These are phyloP conservation scores for Uloborus plumipes DNA, from an alignment of 2,888 invertebrate species.

Conservation along the genomic window DNA sequence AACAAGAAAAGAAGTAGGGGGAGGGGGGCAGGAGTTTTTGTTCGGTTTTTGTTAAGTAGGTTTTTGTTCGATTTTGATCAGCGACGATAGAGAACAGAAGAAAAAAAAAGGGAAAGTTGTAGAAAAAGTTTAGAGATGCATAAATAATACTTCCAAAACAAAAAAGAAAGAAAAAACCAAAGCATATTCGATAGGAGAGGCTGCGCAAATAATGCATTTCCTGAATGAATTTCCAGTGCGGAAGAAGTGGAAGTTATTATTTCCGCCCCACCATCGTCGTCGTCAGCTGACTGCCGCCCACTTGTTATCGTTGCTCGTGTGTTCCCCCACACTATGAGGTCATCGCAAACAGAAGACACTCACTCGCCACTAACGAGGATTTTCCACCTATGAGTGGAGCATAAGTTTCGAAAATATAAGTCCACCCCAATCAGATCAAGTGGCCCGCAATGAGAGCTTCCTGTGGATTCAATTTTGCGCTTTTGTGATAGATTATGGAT, in stretches of 20 bases:
- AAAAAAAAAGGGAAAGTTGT: not conserved
- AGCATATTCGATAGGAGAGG: not conserved
- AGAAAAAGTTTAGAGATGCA: too few relatives aligned
- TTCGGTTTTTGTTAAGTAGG: too few relatives aligned
- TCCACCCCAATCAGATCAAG: too few relatives aligned
- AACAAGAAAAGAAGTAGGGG: too few relatives aligned
- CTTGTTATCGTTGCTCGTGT: not conserved
- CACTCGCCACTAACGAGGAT: too few relatives aligned
- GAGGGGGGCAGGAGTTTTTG: too few relatives aligned
- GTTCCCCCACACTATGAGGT: slow-evolving; percentile 20
- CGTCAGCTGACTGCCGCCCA: slow-evolving; percentile 43
- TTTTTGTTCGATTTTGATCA: not conserved
- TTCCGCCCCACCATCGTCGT: slow-evolving; percentile 36
- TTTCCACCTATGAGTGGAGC: too few relatives aligned
- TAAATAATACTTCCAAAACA: not conserved
- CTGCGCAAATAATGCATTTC: slow-evolving; percentile 48
- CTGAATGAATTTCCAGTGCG: slow-evolving; percentile 44
- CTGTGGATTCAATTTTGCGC: too few relatives aligned
- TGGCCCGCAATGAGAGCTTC: too few relatives aligned
- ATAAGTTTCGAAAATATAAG: too few relatives aligned
- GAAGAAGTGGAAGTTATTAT: slow-evolving; percentile 55
- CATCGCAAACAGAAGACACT: slow-evolving; percentile 5
- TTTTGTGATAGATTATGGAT: too few relatives aligned
- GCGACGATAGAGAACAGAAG: not conserved
- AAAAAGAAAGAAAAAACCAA: not conserved